These are phyloP conservation scores for Otocyon megalotis DNA, from an alignment of 2,113 vertebrate species.

Conservation along the genomic window DNA sequence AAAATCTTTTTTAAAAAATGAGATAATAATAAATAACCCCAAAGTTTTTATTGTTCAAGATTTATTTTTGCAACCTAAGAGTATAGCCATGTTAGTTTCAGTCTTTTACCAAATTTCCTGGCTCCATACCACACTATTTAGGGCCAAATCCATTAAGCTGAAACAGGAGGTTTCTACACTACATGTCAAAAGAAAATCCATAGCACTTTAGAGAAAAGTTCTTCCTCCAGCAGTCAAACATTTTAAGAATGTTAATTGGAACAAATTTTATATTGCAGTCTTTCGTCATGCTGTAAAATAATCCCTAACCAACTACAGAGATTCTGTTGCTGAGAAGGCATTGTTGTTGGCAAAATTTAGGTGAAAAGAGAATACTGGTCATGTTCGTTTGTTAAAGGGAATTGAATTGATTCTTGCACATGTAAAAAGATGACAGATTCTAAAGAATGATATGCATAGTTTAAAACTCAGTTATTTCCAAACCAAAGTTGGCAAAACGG, in stretches of 20 bases:
- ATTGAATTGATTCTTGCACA: not conserved
- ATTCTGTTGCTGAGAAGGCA: constrained; percentile 43
- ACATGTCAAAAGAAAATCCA: constrained; percentile 52
- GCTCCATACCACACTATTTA: not conserved
- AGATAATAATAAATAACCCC: not conserved
- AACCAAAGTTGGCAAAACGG: not conserved
- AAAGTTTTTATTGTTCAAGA: not conserved
- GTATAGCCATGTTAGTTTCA: not conserved
- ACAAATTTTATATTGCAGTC: constrained; percentile 60
- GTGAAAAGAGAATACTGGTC: not conserved
- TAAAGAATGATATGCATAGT: not conserved
- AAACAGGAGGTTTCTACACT: constrained; percentile 10
- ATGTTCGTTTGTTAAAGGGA: not conserved
- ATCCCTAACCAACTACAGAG: constrained; percentile 37
- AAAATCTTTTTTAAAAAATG: not conserved
- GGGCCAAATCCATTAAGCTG: not conserved
- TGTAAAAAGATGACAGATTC: not conserved
- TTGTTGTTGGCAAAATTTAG: constrained; percentile 40
- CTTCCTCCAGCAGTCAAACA: constrained; percentile 46
- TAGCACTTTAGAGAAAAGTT: constrained; percentile 39
- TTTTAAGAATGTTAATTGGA: constrained; percentile 74
- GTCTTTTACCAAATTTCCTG: not conserved
- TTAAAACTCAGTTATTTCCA: constrained; percentile 24
- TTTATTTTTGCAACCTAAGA: constrained; percentile 19
- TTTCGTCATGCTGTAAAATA: constrained; percentile 69